Conservation (phyloP, 2,797 vertebrate genomes). For the Ceyx erithaca region DNA sequence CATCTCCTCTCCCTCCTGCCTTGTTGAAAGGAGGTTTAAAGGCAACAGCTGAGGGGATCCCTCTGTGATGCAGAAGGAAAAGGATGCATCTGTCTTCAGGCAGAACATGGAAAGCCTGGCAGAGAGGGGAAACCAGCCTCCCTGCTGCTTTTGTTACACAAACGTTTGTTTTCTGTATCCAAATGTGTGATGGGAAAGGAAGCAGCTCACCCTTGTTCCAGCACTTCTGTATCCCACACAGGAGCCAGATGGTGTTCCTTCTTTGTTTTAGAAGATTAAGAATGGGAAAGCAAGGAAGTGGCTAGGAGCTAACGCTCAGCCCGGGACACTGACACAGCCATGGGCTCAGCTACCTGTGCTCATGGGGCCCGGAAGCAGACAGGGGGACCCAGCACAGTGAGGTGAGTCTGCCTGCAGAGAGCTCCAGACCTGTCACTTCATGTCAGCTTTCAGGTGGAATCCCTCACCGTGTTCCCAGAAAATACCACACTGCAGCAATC, state of each 20-base stretch:
- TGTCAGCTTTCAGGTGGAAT: background rate
- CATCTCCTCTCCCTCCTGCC: background rate
- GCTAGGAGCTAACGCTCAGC: conserved; percentile 27
- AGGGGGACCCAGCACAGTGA: background rate
- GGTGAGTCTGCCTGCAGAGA: background rate
- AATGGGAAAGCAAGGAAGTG: conserved; percentile 30
- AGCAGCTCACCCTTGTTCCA: conserved; percentile 70
- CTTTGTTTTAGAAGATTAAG: conserved; percentile 73
- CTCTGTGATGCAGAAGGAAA: conserved; percentile 5
- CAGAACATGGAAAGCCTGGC: background rate
- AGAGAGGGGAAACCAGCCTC: background rate
- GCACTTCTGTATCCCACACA: conserved; percentile 35
- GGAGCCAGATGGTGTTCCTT: conserved; percentile 68
- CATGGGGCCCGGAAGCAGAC: background rate
- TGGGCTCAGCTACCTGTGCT: background rate
- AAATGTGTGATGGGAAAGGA: conserved; percentile 63
- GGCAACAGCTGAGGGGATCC: background rate
- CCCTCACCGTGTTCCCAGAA: background rate
- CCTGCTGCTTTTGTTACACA: background rate
- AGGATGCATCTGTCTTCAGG: background rate
- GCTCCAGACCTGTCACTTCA: background rate
- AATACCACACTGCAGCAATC: background rate
- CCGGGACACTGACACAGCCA: background rate
- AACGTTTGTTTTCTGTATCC: conserved; percentile 57
- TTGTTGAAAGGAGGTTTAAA: conserved; percentile 8